Percentiles rank a stretch among this genome's conserved stretches.
Evolutionary conservation across 2,113 vertebrate genomes (phyloP).

Genomic region (Heterocephalus glaber): DNA sequence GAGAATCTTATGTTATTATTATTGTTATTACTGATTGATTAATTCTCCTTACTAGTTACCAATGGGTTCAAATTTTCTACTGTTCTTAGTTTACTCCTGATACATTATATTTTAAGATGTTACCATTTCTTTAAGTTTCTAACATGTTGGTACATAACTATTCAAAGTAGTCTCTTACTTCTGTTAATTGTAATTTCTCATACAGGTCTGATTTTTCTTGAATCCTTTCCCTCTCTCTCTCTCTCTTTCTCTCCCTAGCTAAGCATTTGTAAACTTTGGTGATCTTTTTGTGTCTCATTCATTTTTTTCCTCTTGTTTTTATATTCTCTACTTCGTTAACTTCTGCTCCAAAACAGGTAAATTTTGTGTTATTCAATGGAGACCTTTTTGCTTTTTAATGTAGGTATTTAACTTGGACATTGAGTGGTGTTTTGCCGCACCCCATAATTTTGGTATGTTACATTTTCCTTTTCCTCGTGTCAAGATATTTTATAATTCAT

Average conservation of each 20-base stretch:
- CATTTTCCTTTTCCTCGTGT: neutral
- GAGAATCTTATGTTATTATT: neutral
- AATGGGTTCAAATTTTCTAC: neutral
- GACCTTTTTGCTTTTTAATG: neutral
- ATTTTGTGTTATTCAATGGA: neutral
- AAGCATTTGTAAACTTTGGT: neutral
- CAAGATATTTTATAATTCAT: neutral
- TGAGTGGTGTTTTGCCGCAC: neutral
- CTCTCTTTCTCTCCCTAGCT: neutral
- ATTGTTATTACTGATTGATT: neutral
- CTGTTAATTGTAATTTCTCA: neutral
- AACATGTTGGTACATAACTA: neutral
- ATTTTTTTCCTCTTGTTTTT: neutral
- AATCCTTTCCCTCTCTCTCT: neutral
- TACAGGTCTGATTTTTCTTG: neutral
- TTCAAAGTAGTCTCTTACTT: neutral
- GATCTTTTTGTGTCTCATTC: neutral
- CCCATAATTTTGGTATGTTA: no score
- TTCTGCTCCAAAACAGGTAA: neutral
- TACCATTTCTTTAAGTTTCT: neutral
- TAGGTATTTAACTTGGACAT: neutral
- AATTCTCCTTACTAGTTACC: neutral
- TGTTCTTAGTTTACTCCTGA: neutral
- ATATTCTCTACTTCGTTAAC: neutral
- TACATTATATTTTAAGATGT: neutral